A percentile compares a stretch with the other conserved stretches of the same genome.
These are phyloP conservation scores for Acrobasis suavella DNA, from an alignment of 2,888 invertebrate species.

Conservation along the genomic window DNA sequence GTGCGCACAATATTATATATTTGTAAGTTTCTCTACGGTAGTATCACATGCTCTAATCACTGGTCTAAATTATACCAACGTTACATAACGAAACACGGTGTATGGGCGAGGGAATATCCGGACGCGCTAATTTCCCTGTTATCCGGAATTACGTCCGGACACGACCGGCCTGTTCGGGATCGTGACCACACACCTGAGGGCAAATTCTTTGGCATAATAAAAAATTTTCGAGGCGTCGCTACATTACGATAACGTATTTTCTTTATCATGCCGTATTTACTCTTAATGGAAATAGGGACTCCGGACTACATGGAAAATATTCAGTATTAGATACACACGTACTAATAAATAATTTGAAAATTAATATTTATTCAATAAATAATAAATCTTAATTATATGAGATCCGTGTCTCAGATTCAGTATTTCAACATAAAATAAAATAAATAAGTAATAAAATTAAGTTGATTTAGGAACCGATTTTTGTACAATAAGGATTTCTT, in stretches of 20 bases:
- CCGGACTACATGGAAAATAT: not conserved
- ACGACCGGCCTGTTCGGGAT: slow-evolving; percentile 31
- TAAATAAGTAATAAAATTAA: too few relatives aligned
- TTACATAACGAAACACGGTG: slow-evolving; percentile 8
- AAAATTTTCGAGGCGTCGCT: slow-evolving; percentile 28
- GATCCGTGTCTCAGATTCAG: too few relatives aligned
- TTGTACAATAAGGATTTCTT: too few relatives aligned
- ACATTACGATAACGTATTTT: slow-evolving; percentile 19
- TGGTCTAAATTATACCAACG: not conserved
- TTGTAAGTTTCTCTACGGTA: too few relatives aligned
- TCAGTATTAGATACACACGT: not conserved
- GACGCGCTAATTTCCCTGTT: slow-evolving; percentile 50
- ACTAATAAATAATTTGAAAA: too few relatives aligned
- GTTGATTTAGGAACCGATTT: too few relatives aligned
- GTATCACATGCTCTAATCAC: not conserved
- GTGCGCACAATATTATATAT: too few relatives aligned
- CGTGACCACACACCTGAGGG: slow-evolving; percentile 35
- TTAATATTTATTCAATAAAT: too few relatives aligned
- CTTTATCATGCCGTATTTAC: slow-evolving; percentile 7
- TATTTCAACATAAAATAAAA: too few relatives aligned
- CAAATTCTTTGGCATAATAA: slow-evolving; percentile 34
- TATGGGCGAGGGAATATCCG: slow-evolving; percentile 4
- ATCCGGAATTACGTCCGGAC: slow-evolving; percentile 40
- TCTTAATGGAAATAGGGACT: slow-evolving; percentile 20
- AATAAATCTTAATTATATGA: too few relatives aligned